Base-by-base conservation (phyloP, 2,797 vertebrate genomes). In the Schizothorax lantsangensis region DNA sequence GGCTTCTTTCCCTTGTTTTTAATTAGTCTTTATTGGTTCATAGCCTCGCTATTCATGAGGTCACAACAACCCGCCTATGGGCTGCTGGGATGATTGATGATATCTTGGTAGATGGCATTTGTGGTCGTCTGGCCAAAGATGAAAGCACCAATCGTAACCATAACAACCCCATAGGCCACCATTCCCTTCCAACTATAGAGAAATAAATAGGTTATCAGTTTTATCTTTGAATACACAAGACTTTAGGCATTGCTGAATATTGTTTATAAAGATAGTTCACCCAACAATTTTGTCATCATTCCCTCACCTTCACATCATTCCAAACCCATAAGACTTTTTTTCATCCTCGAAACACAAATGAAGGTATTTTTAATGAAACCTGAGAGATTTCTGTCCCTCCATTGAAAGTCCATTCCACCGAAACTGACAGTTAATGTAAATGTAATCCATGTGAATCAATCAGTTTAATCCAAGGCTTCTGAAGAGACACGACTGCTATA, bases 61-160 rank as follows among this genome's bases (percentile, higher is more conserved):
- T 79, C 77, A 59, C 77, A 73, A 4, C 38, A 73, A 47, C 17
- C 43, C n/a, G 4, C 33, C 64, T 74, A 85, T 9, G 12, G 57
- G 66, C 74, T 23, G n/a, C 64, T 62, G 21, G 85, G 21, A 12
- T 84, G 71, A 79, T 86, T 57, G 30, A 89, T 81, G 79, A 89
- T 69, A 59, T 91, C 88, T 79, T 84, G 79, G 86, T 86, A 90
- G 69, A 90, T 89, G 71, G 90, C 87, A 54, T 91, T 90, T 3
- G 90, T 90, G 26, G 89, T 90, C 33, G 91, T 91, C 81, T 91
- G 91, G 82, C 89, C 89, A 40, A 90, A 89, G 87, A 90, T 91
- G 80, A 90, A 90, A 1, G 75, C 77, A 62, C 89, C 89, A 10
- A 88, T 72, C 1, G 90, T 90, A 68, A 90, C 87, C 89, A 89